Base-by-base conservation (phyloP, 2,888 invertebrate genomes). In the Sarcophaga rosellei region DNA sequence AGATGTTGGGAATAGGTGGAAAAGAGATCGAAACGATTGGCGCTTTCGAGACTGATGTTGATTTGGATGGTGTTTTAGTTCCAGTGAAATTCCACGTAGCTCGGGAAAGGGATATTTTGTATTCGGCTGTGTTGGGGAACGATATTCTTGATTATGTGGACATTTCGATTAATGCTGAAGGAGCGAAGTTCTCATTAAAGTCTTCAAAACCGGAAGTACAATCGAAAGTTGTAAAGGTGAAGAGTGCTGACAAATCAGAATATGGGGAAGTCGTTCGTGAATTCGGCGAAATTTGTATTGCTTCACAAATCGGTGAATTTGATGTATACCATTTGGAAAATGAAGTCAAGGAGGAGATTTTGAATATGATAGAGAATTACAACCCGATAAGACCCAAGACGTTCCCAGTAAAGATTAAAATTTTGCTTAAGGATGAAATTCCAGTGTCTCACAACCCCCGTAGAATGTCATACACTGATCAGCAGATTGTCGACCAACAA, bases 371-470 rank as follows among this genome's bases (percentile, higher is more conserved):
- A 4, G 45, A 12, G 10, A 3, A 69, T 92, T 88, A 92, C 92
- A 0, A 92, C 90, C n/a, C 91, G 88, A 17, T 25, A 2, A 69
- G 76, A 25, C 35, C 47, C 2, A 70, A 53, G n/a, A 53, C 45
- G 2, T 23, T 44, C 1, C 59, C 76, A 11, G 63, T 77, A 25
- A 25, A 25, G 25, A 25, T 25, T 0, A 25, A 25, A 25, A 25
- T 25, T 25, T 25, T 25, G 4, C 1, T 63, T 57, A 44, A 88
- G 59, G 90, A 91, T 63, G 90, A 91, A 1, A 81, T 82, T 17
- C 90, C 91, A 0, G 88, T 91, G 0, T 87, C 84, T 15, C 85
- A 88, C n/a, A 62, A 85, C 21, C 89, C 89, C 0, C 75, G 90
- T 66, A 81, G 91, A 66, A 84, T 91, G 62, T 83, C 90, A 0